A percentile compares a stretch with the other conserved stretches of the same genome.
phyloP scores from a whole-genome alignment of 1,140 invertebrate species.

The Chelonus insularis region DNA sequence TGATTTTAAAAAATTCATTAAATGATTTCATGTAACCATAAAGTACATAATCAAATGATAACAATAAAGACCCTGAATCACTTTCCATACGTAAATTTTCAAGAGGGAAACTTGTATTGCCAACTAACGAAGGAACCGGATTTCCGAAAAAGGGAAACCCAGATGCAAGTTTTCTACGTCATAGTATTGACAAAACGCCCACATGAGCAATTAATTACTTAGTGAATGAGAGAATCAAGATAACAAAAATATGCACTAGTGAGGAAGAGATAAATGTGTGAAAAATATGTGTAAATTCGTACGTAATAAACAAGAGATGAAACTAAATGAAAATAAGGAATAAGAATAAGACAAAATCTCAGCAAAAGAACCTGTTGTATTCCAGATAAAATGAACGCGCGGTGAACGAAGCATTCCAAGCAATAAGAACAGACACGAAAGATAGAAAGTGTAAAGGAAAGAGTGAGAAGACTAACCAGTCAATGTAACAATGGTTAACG shows the following conservation, averaged over 20 bases:
- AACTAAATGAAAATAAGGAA: slow-evolving; percentile 34
- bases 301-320: slow-evolving; percentile 44
- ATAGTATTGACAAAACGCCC: slow-evolving; percentile 13
- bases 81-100: too few species aligned
- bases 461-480: background rate
- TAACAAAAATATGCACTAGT: too few species aligned
- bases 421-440: background rate
- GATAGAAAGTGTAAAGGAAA: slow-evolving; percentile 13
- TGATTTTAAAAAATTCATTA: too few species aligned
- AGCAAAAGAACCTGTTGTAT: slow-evolving; percentile 50
- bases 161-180: slow-evolving; percentile 32
- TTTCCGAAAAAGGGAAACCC: slow-evolving; percentile 54
- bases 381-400: slow-evolving; percentile 42
- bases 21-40: too few species aligned
- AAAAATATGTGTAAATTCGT: slow-evolving; percentile 35
- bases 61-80: too few species aligned
- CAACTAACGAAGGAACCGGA: slow-evolving; percentile 39
- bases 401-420: background rate
- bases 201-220: slow-evolving; percentile 19
- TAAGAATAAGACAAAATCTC: slow-evolving; percentile 6
- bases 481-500: slow-evolving; percentile 12
- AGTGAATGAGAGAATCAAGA: slow-evolving; percentile 15
- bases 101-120: background rate
- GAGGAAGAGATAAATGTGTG: too few species aligned
- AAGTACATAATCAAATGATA: too few species aligned